Evolutionary conservation across 2,888 invertebrate genomes (phyloP), one percentile per base, ranked within the genome.

Genomic region (Monoplex corrugatus): DNA sequence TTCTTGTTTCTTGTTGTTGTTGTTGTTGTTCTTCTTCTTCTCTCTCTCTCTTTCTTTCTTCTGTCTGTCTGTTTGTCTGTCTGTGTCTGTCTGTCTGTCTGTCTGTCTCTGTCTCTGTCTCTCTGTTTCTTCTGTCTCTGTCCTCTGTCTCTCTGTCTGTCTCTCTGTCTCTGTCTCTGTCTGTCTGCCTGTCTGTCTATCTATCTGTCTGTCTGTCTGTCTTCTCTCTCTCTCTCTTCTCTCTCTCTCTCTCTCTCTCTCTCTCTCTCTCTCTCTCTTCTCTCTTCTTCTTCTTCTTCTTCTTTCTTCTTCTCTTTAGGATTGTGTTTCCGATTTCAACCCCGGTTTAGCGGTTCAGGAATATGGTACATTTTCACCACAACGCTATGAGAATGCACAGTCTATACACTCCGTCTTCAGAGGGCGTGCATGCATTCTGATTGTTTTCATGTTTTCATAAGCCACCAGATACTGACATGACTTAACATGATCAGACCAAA

Each of bases 261-360:
- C 35, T 85, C 85, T 57, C 63, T n/a, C 38, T 72, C 72, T 68
- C 43, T 57, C 19, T 57, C 57, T 57, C 57, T 57, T 57, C 3
- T 57, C 57, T 57, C 1, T 10, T 28, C 28, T 10, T 57, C 3
- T 57, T 28, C 28, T 28, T 57, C 43, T 86, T 68, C 32, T 40
- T n/a, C 3, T 44, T 23, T 86, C 86, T 86, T 35, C 68, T 38
- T 72, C 38, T 50, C 50, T 50, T 13, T 78, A n/a, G n/a, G n/a
- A n/a, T n/a, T n/a, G n/a, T n/a, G n/a, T n/a, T n/a, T n/a, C n/a
- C n/a, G n/a, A n/a, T n/a, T n/a, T n/a, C n/a, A n/a, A n/a, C n/a
- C n/a, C n/a, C n/a, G n/a, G n/a, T n/a, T n/a, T n/a, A n/a, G n/a
- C n/a, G n/a, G n/a, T n/a, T n/a, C n/a, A n/a, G n/a, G n/a, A n/a